Evolutionary conservation across 2,888 invertebrate genomes (phyloP).

Genomic region (Nephrotoma appendiculata): DNA sequence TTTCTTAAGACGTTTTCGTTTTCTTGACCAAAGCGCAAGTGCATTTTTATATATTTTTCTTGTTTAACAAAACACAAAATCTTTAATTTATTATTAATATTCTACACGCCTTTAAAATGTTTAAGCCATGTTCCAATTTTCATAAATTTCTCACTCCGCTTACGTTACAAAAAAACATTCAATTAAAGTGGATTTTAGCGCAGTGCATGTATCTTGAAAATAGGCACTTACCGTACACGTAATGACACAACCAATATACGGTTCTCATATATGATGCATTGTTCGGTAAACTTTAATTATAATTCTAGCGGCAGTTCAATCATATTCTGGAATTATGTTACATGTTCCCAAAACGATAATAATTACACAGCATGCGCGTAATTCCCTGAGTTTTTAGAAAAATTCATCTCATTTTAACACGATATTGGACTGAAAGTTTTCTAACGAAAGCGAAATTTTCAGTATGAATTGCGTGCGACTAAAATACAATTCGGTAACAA

Average conservation of each 20-base stretch:
- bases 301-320: neutral
- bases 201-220: neutral
- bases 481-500: neutral
- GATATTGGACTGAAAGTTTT: neutral
- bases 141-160: neutral
- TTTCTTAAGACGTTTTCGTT: neutral
- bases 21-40: neutral
- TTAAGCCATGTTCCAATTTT: neutral
- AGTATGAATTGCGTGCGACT: neutral
- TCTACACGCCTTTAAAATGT: neutral
- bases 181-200: neutral
- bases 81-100: neutral
- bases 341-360: neutral
- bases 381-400: neutral
- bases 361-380: neutral
- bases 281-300: neutral
- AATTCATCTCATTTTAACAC: neutral
- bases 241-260: neutral
- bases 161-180: neutral
- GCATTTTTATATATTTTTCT: neutral
- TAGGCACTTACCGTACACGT: neutral
- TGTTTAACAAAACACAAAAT: neutral
- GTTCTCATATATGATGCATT: too few species aligned
- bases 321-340: neutral
- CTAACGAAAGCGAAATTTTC: neutral